Evolutionary conservation across 2,797 vertebrate genomes (phyloP).

Genomic region (Fringilla coelebs): DNA sequence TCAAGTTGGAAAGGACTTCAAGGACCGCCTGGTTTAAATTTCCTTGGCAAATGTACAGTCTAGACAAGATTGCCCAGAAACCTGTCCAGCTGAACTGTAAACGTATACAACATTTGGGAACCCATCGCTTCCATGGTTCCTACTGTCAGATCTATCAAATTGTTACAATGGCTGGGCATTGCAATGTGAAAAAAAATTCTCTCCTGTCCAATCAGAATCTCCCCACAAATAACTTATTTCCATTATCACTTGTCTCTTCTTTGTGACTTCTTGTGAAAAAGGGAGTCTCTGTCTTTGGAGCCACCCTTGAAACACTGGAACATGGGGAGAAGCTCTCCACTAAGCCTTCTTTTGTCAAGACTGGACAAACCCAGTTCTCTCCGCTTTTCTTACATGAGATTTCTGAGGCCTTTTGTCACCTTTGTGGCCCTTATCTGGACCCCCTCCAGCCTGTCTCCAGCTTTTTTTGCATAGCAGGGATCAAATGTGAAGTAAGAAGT

Average conservation of each 20-base stretch:
- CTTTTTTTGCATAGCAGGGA: not conserved
- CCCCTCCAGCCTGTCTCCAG: not conserved
- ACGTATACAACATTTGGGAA: not conserved
- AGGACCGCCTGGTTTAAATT: not conserved
- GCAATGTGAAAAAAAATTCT: not conserved
- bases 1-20: not conserved
- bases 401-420: not conserved
- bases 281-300: not conserved
- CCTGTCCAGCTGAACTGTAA: not conserved
- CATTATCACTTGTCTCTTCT: not conserved
- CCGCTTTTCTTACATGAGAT: not conserved
- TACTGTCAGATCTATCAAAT: too few species aligned
- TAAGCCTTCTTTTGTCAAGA: not conserved
- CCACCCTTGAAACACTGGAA: not conserved
- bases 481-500: not conserved
- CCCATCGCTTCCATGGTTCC: not conserved
- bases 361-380: not conserved
- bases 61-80: not conserved
- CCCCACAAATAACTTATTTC: rapidly evolving
- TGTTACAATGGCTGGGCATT: not conserved
- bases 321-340: not conserved
- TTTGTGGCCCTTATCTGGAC: not conserved
- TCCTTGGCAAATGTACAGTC: not conserved
- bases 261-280: not conserved
- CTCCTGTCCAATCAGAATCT: not conserved